Evolutionary conservation across 2,797 vertebrate species (phyloP), one percentile per base, ranked within the genome.

Genomic region (Takifugu rubripes): DNA sequence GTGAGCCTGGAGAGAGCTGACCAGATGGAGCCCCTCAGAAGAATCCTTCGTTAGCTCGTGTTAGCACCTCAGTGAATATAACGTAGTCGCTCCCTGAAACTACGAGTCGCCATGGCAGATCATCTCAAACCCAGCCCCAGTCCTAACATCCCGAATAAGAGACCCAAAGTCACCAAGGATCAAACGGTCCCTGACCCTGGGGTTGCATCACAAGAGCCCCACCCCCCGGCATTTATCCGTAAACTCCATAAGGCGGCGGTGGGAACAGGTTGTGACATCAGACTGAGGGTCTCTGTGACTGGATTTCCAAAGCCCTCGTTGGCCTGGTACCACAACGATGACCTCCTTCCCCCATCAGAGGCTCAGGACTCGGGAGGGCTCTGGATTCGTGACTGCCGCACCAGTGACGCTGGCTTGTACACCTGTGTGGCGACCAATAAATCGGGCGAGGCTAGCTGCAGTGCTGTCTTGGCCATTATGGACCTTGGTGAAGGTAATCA

Each of bases 401-500:
- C 83, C 0, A 77, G 69, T 0, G 91, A 98, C 3, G 94, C 93
- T 0, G 96, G 95, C 0, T 84, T 94, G 69, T 98, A 98, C 68
- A 91, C 92, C 29, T 98, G 96, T n/a, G 58, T 92, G 2, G 96
- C 95, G 0, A 84, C 89, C 81, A 98, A 95, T 0, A 72, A 83
- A 45, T 70, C 73, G 24, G 96, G 96, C 61, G 92, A 92, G 78
- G 90, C 90, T 11, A 89, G 84, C 79, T 95, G 91, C 58, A 93
- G 92, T 0, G 94, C 93, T 0, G 88, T 93, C 14, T 55, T 98
- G 71, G 94, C 94, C 0, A 86, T 98, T 40, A 91, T 97, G 76
- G 94, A 96, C 82, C 91, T 96, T 24, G 89, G 86, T 40, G 93
- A 95, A 93, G 96, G 96, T 97, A 93, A 40, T 40, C 12, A 14